Percentiles rank a stretch among this genome's conserved stretches.
phyloP scores from a whole-genome alignment of 2,113 vertebrate genomes.

The Protobothrops mucrosquamatus region DNA sequence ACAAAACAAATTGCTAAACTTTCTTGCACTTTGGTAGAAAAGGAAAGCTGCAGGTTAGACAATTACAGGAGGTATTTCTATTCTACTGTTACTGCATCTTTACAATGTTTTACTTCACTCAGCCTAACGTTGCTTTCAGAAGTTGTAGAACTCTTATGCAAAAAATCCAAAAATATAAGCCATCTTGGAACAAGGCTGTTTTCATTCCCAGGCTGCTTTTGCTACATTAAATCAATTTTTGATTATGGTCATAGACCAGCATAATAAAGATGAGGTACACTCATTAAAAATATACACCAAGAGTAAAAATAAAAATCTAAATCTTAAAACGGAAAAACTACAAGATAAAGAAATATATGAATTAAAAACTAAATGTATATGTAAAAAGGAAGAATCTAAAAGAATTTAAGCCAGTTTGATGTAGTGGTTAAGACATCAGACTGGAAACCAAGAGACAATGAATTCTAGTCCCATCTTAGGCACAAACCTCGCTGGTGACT shows the following conservation, averaged over 20 bases:
- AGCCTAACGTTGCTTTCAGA: neutral
- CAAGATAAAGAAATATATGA: neutral
- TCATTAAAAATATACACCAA: no score
- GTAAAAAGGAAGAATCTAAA: neutral
- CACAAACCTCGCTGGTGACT: neutral
- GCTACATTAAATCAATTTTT: neutral
- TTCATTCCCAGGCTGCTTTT: neutral
- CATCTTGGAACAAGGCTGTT: neutral
- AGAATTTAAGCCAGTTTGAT: neutral
- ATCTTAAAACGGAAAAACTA: neutral
- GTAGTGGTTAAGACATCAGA: neutral
- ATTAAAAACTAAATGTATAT: no score
- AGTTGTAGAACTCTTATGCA: neutral
- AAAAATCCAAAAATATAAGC: neutral
- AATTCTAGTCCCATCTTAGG: neutral
- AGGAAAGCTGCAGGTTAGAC: neutral
- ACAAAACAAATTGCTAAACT: neutral
- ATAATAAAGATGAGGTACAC: neutral
- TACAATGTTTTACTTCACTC: neutral
- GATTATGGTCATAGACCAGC: neutral
- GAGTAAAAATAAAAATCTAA: no score
- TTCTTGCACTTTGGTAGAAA: neutral
- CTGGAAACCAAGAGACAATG: neutral
- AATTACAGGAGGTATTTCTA: neutral
- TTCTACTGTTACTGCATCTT: neutral